Evolutionary conservation across 92 coral and sea anemone species (phyloP), one percentile per base, ranked within the genome.

Genomic region (Montipora capitata): DNA sequence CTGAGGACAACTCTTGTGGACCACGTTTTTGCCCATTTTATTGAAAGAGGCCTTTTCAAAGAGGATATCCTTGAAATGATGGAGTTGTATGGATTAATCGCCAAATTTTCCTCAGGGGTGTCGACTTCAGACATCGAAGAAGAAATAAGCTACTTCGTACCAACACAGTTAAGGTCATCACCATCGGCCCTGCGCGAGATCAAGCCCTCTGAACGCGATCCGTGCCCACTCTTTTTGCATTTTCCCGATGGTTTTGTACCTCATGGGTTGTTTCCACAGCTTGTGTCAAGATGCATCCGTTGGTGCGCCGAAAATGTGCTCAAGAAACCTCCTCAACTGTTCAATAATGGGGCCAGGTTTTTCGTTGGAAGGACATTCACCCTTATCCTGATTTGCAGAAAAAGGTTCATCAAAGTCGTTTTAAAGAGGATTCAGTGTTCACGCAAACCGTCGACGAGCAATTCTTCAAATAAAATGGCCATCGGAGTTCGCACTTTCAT

Each of bases 221-320:
- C 98, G 13, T 93, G 98, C 45, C 72, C 98, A 2, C 65, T 95
- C 56, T 93, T 92, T 67, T 76, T 95, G 27, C 94, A 90, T 51
- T 95, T 93, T 75, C 88, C 72, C 7, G 96, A 95, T 41, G 98
- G 96, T 3, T 95, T 95, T 80, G 94, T 95, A 68, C 98, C 98
- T 16, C 96, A 95, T 65, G 98, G 96, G 18, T 68, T 94, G 44
- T 94, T 93, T 57, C 67, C 92, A 3, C 84, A 74, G 82, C 66
- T 94, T 38, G 77, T 94, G 17, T 92, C 98, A 3, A 85, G 85
- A 16, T 83, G 81, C 66, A 92, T 94, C 35, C 35, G 78, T 27
- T 94, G 98, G 98, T 89, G 92, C 57, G 82, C 94, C 10, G 74
- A 81, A 10, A 62, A 63, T 10, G 94, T 91, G 4, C 86, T 89